These are phyloP conservation scores for Willowsia nigromaculata DNA, from an alignment of 2,888 invertebrate genomes.

Conservation along the genomic window DNA sequence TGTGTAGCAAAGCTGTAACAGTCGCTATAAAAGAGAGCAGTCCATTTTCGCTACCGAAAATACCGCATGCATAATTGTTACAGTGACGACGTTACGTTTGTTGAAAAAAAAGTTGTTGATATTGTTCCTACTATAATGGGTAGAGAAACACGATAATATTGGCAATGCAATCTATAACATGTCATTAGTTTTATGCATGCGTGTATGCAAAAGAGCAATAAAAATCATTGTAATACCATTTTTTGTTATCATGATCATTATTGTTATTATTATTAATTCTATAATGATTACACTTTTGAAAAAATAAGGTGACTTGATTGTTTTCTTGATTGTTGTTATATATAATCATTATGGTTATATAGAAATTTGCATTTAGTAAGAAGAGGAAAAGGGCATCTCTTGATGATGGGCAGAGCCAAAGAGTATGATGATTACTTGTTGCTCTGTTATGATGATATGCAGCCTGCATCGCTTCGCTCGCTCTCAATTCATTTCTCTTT, in stretches of 20 bases:
- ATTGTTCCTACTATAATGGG: neutral
- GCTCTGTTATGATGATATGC: neutral
- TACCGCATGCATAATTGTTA: neutral
- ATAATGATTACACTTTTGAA: neutral
- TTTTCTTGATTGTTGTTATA: slow-evolving; percentile 9
- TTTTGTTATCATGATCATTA: neutral
- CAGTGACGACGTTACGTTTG: neutral
- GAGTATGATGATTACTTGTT: neutral
- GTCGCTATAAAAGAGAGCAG: neutral
- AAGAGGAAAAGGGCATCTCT: neutral
- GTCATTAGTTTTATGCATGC: neutral
- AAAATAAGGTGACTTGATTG: slow-evolving; percentile 21
- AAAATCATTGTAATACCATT: slow-evolving; percentile 29
- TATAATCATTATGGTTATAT: neutral
- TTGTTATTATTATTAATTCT: neutral
- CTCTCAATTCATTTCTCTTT: neutral
- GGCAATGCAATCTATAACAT: no score
- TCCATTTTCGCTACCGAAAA: neutral
- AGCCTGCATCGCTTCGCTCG: neutral
- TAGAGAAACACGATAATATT: neutral
- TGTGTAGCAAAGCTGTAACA: neutral
- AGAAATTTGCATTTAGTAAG: neutral
- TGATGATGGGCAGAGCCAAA: neutral
- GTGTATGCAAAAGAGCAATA: neutral
- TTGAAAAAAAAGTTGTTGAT: neutral